Conservation (phyloP, 2,888 invertebrate species). For the Euplagia quadripunctaria region DNA sequence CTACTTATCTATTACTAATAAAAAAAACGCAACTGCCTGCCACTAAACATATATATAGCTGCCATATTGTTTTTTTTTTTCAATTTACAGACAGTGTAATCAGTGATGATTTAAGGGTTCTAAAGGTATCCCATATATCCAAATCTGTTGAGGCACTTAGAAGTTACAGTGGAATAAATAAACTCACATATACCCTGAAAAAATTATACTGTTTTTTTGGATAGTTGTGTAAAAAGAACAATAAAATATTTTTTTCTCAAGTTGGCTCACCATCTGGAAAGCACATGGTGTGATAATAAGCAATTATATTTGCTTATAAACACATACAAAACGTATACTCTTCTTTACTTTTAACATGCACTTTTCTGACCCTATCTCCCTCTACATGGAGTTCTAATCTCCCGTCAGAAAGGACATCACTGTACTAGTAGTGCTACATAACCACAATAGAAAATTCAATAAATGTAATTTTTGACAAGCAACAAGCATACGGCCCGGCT, state of each 20-base stretch:
- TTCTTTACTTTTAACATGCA: too few species aligned
- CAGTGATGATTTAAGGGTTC: neutral
- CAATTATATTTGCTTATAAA: too few species aligned
- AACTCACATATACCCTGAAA: neutral
- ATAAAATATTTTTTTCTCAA: neutral
- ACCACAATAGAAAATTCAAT: neutral
- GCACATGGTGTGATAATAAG: neutral
- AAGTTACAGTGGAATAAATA: neutral
- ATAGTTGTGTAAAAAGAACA: too few species aligned
- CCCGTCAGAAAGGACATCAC: neutral
- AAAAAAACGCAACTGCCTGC: too few species aligned
- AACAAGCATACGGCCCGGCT: neutral
- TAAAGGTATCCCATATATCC: neutral
- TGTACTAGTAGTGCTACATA: neutral
- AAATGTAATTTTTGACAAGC: neutral
- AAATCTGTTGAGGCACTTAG: neutral
- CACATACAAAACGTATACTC: too few species aligned
- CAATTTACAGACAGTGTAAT: neutral
- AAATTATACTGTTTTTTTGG: neutral
- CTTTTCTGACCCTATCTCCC: too few species aligned
- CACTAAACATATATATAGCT: neutral
- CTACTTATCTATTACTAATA: too few species aligned
- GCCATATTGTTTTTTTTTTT: neutral
- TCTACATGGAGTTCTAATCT: neutral
- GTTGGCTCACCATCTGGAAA: neutral